These are phyloP conservation scores for Chelon labrosus DNA, from an alignment of 2,797 vertebrate species.

Conservation along the genomic window DNA sequence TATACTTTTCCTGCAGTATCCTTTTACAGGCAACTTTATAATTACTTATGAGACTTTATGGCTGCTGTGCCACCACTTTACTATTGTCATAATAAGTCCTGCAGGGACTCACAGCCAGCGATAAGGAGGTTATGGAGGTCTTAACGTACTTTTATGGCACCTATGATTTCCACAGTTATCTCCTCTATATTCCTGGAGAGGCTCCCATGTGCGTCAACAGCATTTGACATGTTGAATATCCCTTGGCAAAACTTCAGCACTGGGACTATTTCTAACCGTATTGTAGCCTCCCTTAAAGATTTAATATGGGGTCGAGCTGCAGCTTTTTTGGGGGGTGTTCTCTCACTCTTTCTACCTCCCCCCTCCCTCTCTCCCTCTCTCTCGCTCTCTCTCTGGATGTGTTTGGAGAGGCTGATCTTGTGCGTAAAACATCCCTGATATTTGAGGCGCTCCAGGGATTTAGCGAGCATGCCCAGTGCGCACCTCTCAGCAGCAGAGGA, in stretches of 20 bases:
- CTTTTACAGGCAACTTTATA: constrained; percentile 5
- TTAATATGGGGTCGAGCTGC: constrained; percentile 8
- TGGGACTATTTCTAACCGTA: not conserved
- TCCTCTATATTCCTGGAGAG: not conserved
- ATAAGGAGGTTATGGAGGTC: constrained; percentile 8
- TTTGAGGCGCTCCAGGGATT: constrained; percentile 87
- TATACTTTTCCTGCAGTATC: not conserved
- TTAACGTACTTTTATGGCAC: constrained; percentile 15
- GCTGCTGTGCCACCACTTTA: not conserved
- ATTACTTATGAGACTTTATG: constrained; percentile 6
- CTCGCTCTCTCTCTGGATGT: constrained; percentile 25
- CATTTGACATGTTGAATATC: constrained; percentile 14
- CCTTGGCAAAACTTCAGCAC: not conserved
- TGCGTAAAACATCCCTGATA: constrained; percentile 87
- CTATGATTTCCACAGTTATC: constrained; percentile 21
- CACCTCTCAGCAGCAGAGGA: constrained; percentile 66
- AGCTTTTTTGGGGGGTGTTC: constrained; percentile 1
- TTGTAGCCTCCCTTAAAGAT: not conserved
- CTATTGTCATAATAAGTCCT: not conserved
- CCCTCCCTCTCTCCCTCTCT: constrained; percentile 5
- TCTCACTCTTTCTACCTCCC: constrained; percentile 7
- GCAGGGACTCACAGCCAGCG: not conserved
- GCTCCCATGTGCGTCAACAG: not conserved
- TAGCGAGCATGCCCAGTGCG: constrained; percentile 86
- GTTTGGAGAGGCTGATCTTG: constrained; percentile 83